Evolutionary conservation across 92 coral and sea anemone genomes (phyloP).

Genomic region (Epizoanthus stellaris): DNA sequence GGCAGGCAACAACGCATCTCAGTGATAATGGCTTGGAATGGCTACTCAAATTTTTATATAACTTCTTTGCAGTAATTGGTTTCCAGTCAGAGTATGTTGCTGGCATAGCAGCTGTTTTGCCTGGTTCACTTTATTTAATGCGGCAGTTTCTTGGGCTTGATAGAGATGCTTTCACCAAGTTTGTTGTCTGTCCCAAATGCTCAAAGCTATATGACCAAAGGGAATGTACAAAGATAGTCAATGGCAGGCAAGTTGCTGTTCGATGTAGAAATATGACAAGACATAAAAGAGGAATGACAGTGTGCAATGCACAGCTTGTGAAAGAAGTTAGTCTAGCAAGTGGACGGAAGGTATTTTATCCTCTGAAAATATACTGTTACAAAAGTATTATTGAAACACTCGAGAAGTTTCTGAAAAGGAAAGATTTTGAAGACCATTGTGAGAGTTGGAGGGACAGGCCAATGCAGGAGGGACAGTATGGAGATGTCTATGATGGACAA

Average conservation of each 20-base stretch:
- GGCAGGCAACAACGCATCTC: slow-evolving; percentile 43
- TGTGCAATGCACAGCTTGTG: slow-evolving; percentile 49
- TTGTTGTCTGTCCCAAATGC: slow-evolving; percentile 66
- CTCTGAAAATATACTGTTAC: slow-evolving; percentile 59
- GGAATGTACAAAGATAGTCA: slow-evolving; percentile 18
- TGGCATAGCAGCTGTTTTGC: slow-evolving; percentile 52
- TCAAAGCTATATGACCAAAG: slow-evolving; percentile 46
- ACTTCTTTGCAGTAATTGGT: slow-evolving; percentile 17
- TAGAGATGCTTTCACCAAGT: slow-evolving; percentile 56
- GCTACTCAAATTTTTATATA: slow-evolving; percentile 44
- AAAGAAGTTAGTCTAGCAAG: slow-evolving; percentile 37
- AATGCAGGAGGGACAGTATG: not conserved
- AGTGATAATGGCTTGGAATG: slow-evolving; percentile 54
- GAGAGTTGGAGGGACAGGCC: slow-evolving; percentile 48
- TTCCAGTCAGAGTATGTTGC: slow-evolving; percentile 18
- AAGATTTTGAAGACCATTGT: slow-evolving; percentile 32
- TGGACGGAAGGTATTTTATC: slow-evolving; percentile 22
- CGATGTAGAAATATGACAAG: not conserved
- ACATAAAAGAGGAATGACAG: not conserved
- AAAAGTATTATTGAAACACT: slow-evolving; percentile 46
- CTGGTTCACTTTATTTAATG: slow-evolving; percentile 51
- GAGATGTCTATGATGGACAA: slow-evolving; percentile 56
- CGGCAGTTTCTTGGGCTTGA: slow-evolving; percentile 57
- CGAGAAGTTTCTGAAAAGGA: slow-evolving; percentile 42
- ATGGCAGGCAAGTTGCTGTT: not conserved